Evolutionary conservation across 2,113 vertebrate species (phyloP), one percentile per base, ranked within the genome.

Genomic region (Grallaria varia): DNA sequence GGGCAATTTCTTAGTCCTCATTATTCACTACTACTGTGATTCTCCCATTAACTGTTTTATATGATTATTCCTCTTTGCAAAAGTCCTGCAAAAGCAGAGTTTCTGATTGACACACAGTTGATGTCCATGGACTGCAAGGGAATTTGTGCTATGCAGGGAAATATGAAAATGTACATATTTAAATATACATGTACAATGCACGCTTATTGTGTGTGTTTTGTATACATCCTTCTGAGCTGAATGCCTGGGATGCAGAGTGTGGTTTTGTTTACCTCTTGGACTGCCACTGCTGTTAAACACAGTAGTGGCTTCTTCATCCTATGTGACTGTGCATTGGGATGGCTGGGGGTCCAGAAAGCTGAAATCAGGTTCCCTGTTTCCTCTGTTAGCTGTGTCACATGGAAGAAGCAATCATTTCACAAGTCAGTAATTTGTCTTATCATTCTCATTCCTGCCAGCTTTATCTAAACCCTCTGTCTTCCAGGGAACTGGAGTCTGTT

Each of bases 221-320:
- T 14, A 35, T 17, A 23, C 16, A 15, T 37, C 20, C 31, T 80
- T 69, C 40, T 28, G 45, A 64, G 21, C 3, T 63, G 30, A 10
- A 4, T 84, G 15, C 33, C 55, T 63, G 67, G 56, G 66, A n/a
- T 52, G 35, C 42, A 80, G n/a, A 31, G 4, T 33, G n/a, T 8
- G 18, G 12, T 15, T 83, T 62, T 77, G 7, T 71, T 92, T 50
- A 27, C 25, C 10, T 76, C 44, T 73, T 39, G 18, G 44, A 72
- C 19, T 9, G 5, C 33, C 42, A 31, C 15, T 37, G 25, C 14
- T 24, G 4, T 40, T 49, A 49, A 75, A 56, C 20, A 64, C 22
- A 49, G 25, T 0, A 0, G 20, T 68, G 76, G 20, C 17, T 83
- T 68, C 64, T 58, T 82, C 40, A 25, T 88, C 24, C 5, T 0